Evolutionary conservation across 2,113 vertebrate species (phyloP).

Genomic region (Triplophysa dalaica): DNA sequence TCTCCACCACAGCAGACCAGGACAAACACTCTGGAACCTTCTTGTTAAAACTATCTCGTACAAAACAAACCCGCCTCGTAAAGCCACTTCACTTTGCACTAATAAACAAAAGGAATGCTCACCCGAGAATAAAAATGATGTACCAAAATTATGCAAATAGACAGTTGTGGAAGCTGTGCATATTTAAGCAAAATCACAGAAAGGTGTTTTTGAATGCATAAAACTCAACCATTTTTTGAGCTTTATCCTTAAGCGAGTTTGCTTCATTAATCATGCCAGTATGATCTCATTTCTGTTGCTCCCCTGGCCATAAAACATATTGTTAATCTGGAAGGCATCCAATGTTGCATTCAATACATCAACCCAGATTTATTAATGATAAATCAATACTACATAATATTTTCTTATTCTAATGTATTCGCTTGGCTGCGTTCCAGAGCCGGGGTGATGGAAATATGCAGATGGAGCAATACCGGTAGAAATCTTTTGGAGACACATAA

Average conservation of each 20-base stretch:
- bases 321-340: constrained; percentile 71
- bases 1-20: constrained; percentile 20
- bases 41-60: too few species aligned
- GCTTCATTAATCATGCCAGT: constrained; percentile 68
- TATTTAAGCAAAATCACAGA: neutral
- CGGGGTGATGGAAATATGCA: constrained; percentile 72
- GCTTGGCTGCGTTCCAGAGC: constrained; percentile 64
- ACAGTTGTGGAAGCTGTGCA: neutral
- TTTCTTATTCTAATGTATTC: constrained; percentile 79
- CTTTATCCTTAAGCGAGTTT: constrained; percentile 32
- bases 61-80: constrained; percentile 7
- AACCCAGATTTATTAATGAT: constrained; percentile 81
- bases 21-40: neutral
- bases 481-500: constrained; percentile 3
- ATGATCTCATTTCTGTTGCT: constrained; percentile 69
- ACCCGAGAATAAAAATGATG: constrained; percentile 19
- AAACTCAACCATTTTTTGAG: neutral
- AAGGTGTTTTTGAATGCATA: constrained; percentile 5
- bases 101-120: constrained; percentile 13
- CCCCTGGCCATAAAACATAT: constrained; percentile 67
- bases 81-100: neutral
- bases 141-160: constrained; percentile 24
- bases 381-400: constrained; percentile 90
- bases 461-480: constrained; percentile 51
- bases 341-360: constrained; percentile 81